phyloP scores from a whole-genome alignment of 2,113 vertebrate species.

The Cathartes aura region DNA sequence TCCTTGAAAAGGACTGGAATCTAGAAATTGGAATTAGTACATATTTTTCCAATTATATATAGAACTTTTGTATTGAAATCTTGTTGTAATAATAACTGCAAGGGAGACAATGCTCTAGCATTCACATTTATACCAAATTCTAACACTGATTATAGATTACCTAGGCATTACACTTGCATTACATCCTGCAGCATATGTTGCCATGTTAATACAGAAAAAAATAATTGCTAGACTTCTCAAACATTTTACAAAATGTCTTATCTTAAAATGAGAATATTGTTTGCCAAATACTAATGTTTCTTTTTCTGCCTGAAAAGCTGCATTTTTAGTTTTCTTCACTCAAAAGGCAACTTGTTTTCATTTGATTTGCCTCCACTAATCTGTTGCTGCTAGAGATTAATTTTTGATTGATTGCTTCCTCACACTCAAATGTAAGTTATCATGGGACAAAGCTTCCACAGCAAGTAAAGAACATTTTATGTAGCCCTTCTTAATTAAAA shows the following conservation, averaged over 20 bases:
- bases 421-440: background rate
- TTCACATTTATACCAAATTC: background rate
- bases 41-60: background rate
- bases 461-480: background rate
- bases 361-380: slow-evolving; percentile 9
- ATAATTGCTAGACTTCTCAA: background rate
- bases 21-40: background rate
- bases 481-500: background rate
- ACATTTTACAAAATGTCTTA: background rate
- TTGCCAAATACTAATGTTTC: background rate
- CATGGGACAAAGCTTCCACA: background rate
- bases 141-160: background rate
- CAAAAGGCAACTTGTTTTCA: background rate
- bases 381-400: background rate
- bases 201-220: background rate
- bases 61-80: background rate
- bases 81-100: background rate
- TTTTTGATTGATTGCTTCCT: slow-evolving; percentile 1
- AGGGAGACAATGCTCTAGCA: background rate
- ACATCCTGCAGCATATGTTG: background rate
- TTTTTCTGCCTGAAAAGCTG: background rate
- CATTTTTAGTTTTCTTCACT: background rate
- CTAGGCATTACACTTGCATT: background rate
- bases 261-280: background rate
- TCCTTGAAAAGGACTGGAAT: background rate